These are phyloP conservation scores for Hypsibius dujardini DNA, from an alignment of 1,140 invertebrate genomes.

Conservation along the genomic window DNA sequence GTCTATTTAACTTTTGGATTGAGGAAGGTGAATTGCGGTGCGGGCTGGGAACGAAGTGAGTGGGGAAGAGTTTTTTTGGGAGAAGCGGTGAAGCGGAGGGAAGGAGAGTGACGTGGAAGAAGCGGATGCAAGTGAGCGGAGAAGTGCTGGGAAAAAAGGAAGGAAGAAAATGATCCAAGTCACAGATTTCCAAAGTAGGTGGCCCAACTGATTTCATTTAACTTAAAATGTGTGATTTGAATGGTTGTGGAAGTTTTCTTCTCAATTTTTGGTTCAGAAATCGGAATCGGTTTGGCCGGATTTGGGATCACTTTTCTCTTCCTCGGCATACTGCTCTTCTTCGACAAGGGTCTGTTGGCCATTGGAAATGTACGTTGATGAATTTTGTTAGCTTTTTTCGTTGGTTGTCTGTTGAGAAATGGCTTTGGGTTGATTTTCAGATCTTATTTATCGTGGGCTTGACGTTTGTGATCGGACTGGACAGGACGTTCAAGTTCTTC, in stretches of 20 bases:
- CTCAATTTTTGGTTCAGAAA: constrained; percentile 48
- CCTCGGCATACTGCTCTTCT: constrained; percentile 76
- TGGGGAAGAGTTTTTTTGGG: too few species aligned
- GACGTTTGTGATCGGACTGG: constrained; percentile 84
- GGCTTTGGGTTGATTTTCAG: constrained; percentile 38
- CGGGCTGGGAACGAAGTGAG: too few species aligned
- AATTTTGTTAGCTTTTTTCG: neutral
- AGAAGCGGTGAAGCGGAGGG: neutral
- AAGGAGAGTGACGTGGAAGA: constrained; percentile 3
- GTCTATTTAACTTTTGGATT: too few species aligned
- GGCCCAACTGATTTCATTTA: constrained; percentile 9
- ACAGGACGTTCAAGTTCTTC: constrained; percentile 89
- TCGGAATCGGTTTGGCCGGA: constrained; percentile 84
- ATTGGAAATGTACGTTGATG: constrained; percentile 78
- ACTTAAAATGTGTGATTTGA: neutral
- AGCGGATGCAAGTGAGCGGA: neutral
- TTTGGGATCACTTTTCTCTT: constrained; percentile 92
- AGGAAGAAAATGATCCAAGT: constrained; percentile 30
- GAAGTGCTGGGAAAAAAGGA: too few species aligned
- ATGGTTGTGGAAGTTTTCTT: constrained; percentile 17
- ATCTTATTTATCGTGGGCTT: constrained; percentile 86
- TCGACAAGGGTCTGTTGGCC: constrained; percentile 91
- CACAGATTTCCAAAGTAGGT: constrained; percentile 30
- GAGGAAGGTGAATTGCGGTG: too few species aligned
- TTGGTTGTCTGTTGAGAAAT: constrained; percentile 18